A percentile compares a stretch with the other conserved stretches of the same genome.
phyloP scores from a whole-genome alignment of 2,888 invertebrate genomes.

The Eledone cirrhosa region DNA sequence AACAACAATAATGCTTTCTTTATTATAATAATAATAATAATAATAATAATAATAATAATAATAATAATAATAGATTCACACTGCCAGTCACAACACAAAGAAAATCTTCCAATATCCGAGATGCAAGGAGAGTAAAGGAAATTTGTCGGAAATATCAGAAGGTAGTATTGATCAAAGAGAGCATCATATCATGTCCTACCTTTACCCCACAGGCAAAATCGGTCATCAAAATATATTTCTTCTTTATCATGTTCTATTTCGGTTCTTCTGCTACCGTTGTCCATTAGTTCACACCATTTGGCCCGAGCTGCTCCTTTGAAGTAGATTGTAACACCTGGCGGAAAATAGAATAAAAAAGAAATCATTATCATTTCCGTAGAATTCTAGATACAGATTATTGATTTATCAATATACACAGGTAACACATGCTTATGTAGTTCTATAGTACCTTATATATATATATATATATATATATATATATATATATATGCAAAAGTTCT shows the following conservation, averaged over 20 bases:
- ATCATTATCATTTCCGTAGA: too few species aligned
- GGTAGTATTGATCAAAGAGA: not conserved
- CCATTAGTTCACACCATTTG: conserved; percentile 58
- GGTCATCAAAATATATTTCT: conserved; percentile 61
- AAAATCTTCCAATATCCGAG: not conserved
- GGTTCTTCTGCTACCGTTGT: conserved; percentile 51
- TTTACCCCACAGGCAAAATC: conserved; percentile 62
- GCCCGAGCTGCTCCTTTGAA: conserved; percentile 58
- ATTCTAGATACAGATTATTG: too few species aligned
- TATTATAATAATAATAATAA: not conserved
- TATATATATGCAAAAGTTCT: too few species aligned
- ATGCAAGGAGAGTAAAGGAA: not conserved
- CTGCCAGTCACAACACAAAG: not conserved
- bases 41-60: conserved; percentile 15
- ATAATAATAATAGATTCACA: not conserved
- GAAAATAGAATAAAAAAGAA: not conserved
- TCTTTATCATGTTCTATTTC: conserved; percentile 61
- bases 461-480: conserved; percentile 22
- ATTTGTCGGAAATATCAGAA: not conserved
- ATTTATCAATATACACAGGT: too few species aligned
- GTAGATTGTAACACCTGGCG: conserved; percentile 57
- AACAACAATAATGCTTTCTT: not conserved
- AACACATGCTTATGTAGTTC: not conserved
- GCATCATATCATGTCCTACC: conserved; percentile 42
- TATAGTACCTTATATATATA: not conserved